A percentile compares a stretch with the other conserved stretches of the same genome.
phyloP scores from a whole-genome alignment of 2,888 invertebrate species.

The Chironomus riparius region DNA sequence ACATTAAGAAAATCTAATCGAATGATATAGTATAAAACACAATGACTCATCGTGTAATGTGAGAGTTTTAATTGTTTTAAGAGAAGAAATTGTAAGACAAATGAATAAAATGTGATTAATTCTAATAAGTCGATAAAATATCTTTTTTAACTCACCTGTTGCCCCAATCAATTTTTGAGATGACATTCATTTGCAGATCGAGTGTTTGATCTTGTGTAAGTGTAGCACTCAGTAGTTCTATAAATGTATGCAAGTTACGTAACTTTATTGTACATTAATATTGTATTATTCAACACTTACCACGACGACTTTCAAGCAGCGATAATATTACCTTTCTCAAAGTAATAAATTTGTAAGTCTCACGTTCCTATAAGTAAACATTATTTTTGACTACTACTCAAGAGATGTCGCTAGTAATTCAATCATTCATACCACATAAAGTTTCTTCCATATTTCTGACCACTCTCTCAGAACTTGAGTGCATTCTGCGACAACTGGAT shows the following conservation, averaged over 20 bases:
- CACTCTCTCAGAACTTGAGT: slow-evolving; percentile 87
- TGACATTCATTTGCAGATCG: slow-evolving; percentile 76
- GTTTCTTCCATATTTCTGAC: slow-evolving; percentile 84
- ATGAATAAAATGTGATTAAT: slow-evolving; percentile 19
- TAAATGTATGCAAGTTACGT: not conserved
- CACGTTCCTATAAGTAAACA: slow-evolving; percentile 55
- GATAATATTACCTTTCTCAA: slow-evolving; percentile 86
- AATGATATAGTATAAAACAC: not conserved
- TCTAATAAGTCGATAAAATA: slow-evolving; percentile 5
- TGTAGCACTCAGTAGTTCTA: slow-evolving; percentile 73
- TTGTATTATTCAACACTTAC: not conserved
- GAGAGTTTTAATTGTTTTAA: not conserved
- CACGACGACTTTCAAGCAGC: slow-evolving; percentile 69
- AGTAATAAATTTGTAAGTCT: slow-evolving; percentile 74
- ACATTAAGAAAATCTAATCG: not conserved
- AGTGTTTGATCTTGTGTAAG: slow-evolving; percentile 85
- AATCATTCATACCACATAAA: slow-evolving; percentile 67
- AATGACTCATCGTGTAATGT: not conserved
- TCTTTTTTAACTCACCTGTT: slow-evolving; percentile 63
- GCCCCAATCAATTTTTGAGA: slow-evolving; percentile 92
- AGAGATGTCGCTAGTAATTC: not conserved
- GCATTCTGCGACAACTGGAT: slow-evolving; percentile 84
- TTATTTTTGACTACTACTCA: not conserved
- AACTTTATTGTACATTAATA: not conserved
- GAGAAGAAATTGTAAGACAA: not conserved